A percentile compares a stretch with the other conserved stretches of the same genome.
These are phyloP conservation scores for Orchesella flavescens DNA, from an alignment of 2,888 invertebrate genomes.

Conservation along the genomic window DNA sequence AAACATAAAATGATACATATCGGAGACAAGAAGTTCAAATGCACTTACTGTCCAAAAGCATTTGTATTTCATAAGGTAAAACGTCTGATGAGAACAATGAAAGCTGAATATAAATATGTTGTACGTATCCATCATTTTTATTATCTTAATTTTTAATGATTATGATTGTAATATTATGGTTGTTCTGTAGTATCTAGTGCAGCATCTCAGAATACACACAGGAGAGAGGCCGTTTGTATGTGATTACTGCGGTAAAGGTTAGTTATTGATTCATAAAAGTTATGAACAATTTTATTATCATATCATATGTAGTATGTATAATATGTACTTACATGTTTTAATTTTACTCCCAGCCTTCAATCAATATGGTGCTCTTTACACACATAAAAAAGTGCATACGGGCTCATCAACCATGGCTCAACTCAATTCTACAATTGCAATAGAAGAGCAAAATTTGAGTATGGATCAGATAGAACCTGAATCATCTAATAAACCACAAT, in stretches of 20 bases:
- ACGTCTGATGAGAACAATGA: background rate
- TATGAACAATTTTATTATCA: background rate
- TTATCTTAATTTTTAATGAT: background rate
- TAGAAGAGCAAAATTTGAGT: no score
- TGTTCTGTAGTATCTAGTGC: slow-evolving; percentile 7
- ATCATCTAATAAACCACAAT: no score
- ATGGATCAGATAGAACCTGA: no score
- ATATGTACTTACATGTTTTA: no score
- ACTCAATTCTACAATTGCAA: no score
- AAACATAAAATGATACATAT: slow-evolving; percentile 9
- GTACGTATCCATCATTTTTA: background rate
- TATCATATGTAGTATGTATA: slow-evolving; percentile 1
- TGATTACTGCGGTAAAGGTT: background rate
- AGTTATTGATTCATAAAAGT: background rate
- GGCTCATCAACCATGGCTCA: no score
- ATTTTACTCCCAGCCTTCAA: slow-evolving; percentile 24
- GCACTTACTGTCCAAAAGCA: slow-evolving; percentile 15
- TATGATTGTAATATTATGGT: background rate
- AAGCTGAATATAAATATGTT: no score
- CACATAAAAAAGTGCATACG: slow-evolving; percentile 16
- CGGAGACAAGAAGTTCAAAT: slow-evolving; percentile 11
- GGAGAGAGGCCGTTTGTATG: background rate
- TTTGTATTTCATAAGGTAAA: slow-evolving; percentile 4
- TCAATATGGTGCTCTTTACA: slow-evolving; percentile 28
- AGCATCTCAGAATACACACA: slow-evolving; percentile 18